Evolutionary conservation across 2,797 vertebrate species (phyloP), one percentile per base, ranked within the genome.

Genomic region (Girardinus metallicus): DNA sequence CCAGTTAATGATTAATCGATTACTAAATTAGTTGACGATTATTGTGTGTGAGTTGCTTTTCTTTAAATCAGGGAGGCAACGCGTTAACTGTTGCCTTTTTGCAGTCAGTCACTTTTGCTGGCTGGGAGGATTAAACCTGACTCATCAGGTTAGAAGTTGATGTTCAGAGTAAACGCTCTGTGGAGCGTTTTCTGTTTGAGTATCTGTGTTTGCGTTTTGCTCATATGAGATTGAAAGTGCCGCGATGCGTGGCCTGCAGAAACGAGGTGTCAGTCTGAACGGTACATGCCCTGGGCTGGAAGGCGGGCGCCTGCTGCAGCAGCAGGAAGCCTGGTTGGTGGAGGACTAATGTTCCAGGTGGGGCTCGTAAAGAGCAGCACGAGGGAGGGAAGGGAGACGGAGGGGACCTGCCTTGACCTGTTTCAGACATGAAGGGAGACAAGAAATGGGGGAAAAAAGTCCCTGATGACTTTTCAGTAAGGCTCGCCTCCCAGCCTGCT

Each of bases 331-430:
- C 77, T 87, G 82, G 85, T 26, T 86, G 79, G 23, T 55, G 82
- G 86, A 93, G 81, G 87, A 87, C 90, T 92, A 89, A 93, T 92
- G 87, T 94, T 89, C 91, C 95, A 96, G 95, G 95, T 96, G 95
- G 93, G 93, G 94, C 92, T 91, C 80, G 77, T 95, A 93, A 95
- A 94, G 85, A 88, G 84, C 77, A 85, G 87, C 71, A 43, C 73
- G 39, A 84, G 85, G 88, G 91, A 90, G 85, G 83, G 77, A 55
- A 68, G 87, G 78, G 82, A 86, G 86, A 86, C 89, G 79, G 83
- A 88, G 87, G 87, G 86, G 92, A 95, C 95, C 94, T 96, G 95
- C 90, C 95, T 88, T 95, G 95, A 96, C 95, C 93, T 96, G 96
- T 95, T 94, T 93, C 84, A 91, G 91, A 93, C 92, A 91, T 87